Evolutionary conservation across 1,140 invertebrate species (phyloP).

Genomic region (Pentalonia nigronervosa): DNA sequence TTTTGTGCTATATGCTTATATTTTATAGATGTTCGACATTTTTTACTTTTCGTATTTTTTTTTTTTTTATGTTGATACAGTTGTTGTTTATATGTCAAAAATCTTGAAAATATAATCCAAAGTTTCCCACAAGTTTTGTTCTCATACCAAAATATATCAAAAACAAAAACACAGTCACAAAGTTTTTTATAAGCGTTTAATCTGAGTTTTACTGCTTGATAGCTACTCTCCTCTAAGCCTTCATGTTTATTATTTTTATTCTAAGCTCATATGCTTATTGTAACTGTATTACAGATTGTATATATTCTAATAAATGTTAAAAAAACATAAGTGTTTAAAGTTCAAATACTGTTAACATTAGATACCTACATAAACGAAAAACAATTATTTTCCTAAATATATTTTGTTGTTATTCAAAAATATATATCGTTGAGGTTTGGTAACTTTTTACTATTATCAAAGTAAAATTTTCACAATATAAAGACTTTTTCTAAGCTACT

Average conservation of each 20-base stretch:
- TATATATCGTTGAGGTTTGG: too few relatives aligned
- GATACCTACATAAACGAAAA: not conserved
- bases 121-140: not conserved
- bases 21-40: not conserved
- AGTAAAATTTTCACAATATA: too few relatives aligned
- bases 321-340: too few relatives aligned
- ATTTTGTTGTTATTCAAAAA: too few relatives aligned
- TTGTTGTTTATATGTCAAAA: not conserved
- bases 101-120: not conserved
- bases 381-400: not conserved
- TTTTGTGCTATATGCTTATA: not conserved
- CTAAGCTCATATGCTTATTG: too few relatives aligned
- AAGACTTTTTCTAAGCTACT: too few relatives aligned
- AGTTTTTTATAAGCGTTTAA: not conserved
- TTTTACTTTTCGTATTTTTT: not conserved
- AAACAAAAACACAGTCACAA: not conserved
- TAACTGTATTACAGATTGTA: too few relatives aligned
- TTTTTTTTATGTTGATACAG: not conserved
- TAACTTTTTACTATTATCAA: too few relatives aligned
- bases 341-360: not conserved
- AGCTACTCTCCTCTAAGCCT: too few relatives aligned
- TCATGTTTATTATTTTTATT: too few relatives aligned
- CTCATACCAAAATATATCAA: not conserved
- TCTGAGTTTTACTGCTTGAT: too few relatives aligned
- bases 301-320: too few relatives aligned